Base-by-base conservation (phyloP, 2,888 invertebrate genomes). In the Eupithecia exiguata region DNA sequence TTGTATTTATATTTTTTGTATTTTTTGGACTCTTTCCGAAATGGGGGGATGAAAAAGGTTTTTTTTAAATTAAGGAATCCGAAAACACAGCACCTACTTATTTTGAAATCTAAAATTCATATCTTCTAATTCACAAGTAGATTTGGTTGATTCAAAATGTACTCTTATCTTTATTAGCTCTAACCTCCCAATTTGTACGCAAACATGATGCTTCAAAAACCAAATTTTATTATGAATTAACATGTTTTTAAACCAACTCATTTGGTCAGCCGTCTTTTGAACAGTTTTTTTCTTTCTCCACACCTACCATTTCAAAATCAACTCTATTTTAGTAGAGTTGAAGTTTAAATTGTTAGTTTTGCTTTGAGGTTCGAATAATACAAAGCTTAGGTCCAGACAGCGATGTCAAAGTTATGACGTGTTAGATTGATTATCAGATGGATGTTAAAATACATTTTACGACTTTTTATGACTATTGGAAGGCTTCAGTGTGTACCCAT, bases 341-440 rank as follows among this genome's bases (percentile, higher is more conserved):
- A 81, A 89, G 72, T 66, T 30, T 65, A 65, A 81, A 84, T 78
- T 78, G 72, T 76, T 80, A 84, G 5, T 65, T n/a, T 83, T 88
- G 63, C 80, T 75, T 43, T 82, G 74, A 35, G 35, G 36, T 62
- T 10, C 40, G 65, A 63, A 79, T 80, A 82, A 84, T 84, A 82
- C 81, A 82, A 84, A 84, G 84, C 86, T 90, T 87, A 90, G 87
- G 89, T 90, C 87, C 92, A 89, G 85, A 82, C 91, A 87, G 88
- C 90, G 91, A 93, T 93, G 93, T 94, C 94, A 94, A 94, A 94
- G 92, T 94, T 94, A 94, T 94, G 94, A 95, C 93, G 94, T 94
- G 94, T 94, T 94, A 94, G 94, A 95, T 94, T 95, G 94, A 95
- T 95, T 95, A 95, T 94, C 94, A 88, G 92, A 92, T 94, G 93